These are phyloP conservation scores for Lophius americanus DNA, from an alignment of 2,797 vertebrate species.

Conservation along the genomic window DNA sequence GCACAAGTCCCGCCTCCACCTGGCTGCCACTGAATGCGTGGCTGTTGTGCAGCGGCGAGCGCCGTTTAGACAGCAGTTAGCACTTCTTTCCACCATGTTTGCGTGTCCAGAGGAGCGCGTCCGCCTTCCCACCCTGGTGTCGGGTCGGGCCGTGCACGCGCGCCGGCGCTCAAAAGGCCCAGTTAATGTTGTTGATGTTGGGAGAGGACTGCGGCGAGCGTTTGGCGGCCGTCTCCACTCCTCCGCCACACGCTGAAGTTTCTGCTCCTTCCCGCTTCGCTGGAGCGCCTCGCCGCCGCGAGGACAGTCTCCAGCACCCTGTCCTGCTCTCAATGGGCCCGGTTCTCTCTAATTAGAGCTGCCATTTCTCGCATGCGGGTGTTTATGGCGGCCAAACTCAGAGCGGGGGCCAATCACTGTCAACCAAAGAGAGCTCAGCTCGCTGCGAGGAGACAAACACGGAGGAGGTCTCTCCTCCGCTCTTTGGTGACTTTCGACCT, in stretches of 20 bases:
- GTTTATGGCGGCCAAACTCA: conserved; percentile 26
- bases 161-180: conserved; percentile 51
- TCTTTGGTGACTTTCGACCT: conserved; percentile 1
- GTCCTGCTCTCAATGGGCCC: conserved; percentile 47
- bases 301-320: conserved; percentile 57
- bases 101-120: conserved; percentile 27
- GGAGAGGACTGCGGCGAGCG: conserved; percentile 47
- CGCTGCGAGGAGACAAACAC: conserved; percentile 29
- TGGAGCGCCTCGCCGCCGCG: conserved; percentile 33
- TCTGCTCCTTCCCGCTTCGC: conserved; percentile 58
- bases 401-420: conserved; percentile 31
- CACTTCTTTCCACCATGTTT: conserved; percentile 56
- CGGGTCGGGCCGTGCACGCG: not conserved
- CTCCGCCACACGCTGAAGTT: conserved; percentile 56
- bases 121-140: conserved; percentile 34
- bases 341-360: conserved; percentile 61
- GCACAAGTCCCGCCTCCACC: conserved; percentile 42
- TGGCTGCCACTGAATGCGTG: conserved; percentile 65
- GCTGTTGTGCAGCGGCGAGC: conserved; percentile 39
- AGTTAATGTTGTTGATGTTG: conserved; percentile 71
- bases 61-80: conserved; percentile 70
- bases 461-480: conserved; percentile 19
- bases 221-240: conserved; percentile 60
- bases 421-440: conserved; percentile 36
- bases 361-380: conserved; percentile 47